Evolutionary conservation across 2,888 invertebrate genomes (phyloP).

Genomic region (Drosophila acutilabella): DNA sequence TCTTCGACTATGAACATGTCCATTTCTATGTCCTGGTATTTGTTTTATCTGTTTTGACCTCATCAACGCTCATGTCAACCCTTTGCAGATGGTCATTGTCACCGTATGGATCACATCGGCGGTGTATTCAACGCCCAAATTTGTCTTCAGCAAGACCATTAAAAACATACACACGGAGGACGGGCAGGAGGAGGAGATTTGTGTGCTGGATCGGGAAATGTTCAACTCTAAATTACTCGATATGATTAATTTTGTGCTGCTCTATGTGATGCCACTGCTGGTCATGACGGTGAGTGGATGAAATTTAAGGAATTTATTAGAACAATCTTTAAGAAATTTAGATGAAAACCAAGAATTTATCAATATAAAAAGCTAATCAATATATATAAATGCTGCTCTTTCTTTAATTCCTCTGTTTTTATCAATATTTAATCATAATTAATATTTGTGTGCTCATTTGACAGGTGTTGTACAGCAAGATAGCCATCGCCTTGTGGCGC

Average conservation of each 20-base stretch:
- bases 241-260: slow-evolving; percentile 92
- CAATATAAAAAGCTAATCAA: no score
- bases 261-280: slow-evolving; percentile 92
- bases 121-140: slow-evolving; percentile 92
- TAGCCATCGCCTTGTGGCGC: slow-evolving; percentile 93
- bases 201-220: slow-evolving; percentile 90
- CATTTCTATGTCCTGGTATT: background rate
- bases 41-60: background rate
- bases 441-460: slow-evolving; percentile 10
- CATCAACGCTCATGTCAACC: slow-evolving; percentile 23
- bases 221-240: slow-evolving; percentile 92
- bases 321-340: no score
- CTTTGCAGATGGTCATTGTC: slow-evolving; percentile 89
- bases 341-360: no score
- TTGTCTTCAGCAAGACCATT: slow-evolving; percentile 93
- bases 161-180: slow-evolving; percentile 85
- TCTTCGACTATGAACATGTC: slow-evolving; percentile 3
- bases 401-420: background rate
- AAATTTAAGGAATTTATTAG: no score
- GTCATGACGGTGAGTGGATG: slow-evolving; percentile 90
- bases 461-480: slow-evolving; percentile 92
- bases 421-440: background rate
- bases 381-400: no score
- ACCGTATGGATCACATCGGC: slow-evolving; percentile 94
- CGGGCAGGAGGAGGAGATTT: slow-evolving; percentile 86